These are phyloP conservation scores for Micropterix aruncella DNA, from an alignment of 2,888 invertebrate species.

Conservation along the genomic window DNA sequence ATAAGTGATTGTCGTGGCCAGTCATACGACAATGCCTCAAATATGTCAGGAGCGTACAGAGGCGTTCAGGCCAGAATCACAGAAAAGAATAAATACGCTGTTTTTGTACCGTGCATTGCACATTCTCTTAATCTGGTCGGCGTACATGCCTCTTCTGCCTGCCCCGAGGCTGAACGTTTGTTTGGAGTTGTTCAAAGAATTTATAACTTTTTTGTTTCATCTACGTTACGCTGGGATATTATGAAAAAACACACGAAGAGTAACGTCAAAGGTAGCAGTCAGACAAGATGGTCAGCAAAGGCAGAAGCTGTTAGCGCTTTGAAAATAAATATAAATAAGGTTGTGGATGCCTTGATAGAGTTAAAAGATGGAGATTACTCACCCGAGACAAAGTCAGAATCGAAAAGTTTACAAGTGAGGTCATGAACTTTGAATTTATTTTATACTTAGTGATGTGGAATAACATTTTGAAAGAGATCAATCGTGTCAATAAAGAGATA, in stretches of 20 bases:
- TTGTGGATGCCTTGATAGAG: slow-evolving; percentile 12
- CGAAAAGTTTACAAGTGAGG: slow-evolving; percentile 11
- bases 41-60: slow-evolving; percentile 17
- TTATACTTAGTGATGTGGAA: slow-evolving; percentile 12
- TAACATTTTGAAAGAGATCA: slow-evolving; percentile 13
- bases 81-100: slow-evolving; percentile 15
- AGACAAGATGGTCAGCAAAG: slow-evolving; percentile 13
- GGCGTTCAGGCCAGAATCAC: slow-evolving; percentile 16
- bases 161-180: slow-evolving; percentile 13
- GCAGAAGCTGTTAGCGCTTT: slow-evolving; percentile 12
- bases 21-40: slow-evolving; percentile 17
- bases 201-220: slow-evolving; percentile 14
- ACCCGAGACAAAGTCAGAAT: slow-evolving; percentile 12
- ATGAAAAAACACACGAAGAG: slow-evolving; percentile 12
- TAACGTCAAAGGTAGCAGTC: slow-evolving; percentile 12
- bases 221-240: slow-evolving; percentile 13
- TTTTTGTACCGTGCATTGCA: slow-evolving; percentile 16
- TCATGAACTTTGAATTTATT: slow-evolving; percentile 11
- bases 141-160: slow-evolving; percentile 12
- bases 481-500: slow-evolving; percentile 10
- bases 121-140: slow-evolving; percentile 17
- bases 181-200: slow-evolving; percentile 15
- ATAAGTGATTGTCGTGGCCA: slow-evolving; percentile 14
- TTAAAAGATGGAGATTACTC: slow-evolving; percentile 10
- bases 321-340: slow-evolving; percentile 12